These are phyloP conservation scores for Spinus olivaceus DNA, from an alignment of 2,797 vertebrate species.

Conservation along the genomic window DNA sequence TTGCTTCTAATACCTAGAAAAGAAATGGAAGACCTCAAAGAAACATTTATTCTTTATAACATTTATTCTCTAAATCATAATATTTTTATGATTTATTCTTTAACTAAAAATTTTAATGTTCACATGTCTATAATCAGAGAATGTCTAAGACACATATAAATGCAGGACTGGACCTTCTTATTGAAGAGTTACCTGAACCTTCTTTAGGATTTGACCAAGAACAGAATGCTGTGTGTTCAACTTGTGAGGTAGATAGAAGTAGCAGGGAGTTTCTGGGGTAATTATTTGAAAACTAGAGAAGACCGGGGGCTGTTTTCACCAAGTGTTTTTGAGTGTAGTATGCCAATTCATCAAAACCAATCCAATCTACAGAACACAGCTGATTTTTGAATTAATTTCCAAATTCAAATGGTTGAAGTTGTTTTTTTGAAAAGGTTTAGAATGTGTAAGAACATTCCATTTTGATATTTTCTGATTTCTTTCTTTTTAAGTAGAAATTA, in stretches of 20 bases:
- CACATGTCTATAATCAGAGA: not conserved
- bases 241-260: not conserved
- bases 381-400: not conserved
- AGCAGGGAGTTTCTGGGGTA: not conserved
- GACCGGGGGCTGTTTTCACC: not conserved
- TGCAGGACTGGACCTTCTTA: not conserved
- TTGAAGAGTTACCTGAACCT: not conserved
- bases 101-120: not conserved
- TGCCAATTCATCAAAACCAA: not conserved
- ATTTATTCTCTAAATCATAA: not conserved
- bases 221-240: not conserved
- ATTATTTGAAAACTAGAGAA: not conserved
- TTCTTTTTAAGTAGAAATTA: slow-evolving; percentile 6
- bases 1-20: not conserved
- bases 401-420: not conserved
- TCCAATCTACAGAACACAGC: not conserved
- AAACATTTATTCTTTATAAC: not conserved
- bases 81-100: not conserved
- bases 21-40: not conserved
- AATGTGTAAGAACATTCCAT: not conserved
- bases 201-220: not conserved
- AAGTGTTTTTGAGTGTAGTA: not conserved
- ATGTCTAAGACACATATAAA: not conserved
- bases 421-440: not conserved
- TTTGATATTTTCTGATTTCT: not conserved